A percentile compares a stretch with the other conserved stretches of the same genome.
phyloP scores from a whole-genome alignment of 2,797 vertebrate species.

The Eulemur mongoz region DNA sequence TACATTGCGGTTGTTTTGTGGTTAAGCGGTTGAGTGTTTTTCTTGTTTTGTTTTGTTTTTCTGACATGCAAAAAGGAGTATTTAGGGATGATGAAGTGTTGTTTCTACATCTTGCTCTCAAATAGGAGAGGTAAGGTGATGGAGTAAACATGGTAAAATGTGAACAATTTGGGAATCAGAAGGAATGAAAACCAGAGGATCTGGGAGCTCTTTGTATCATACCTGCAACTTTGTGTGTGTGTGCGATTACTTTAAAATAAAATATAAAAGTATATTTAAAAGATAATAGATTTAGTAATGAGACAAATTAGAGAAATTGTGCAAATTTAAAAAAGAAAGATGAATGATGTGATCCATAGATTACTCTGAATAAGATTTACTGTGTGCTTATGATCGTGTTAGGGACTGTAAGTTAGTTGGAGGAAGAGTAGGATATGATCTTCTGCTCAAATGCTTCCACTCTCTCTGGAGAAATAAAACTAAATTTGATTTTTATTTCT shows the following conservation, averaged over 20 bases:
- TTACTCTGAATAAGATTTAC: not conserved
- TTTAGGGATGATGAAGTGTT: not conserved
- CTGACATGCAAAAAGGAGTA: not conserved
- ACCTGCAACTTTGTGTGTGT: not conserved
- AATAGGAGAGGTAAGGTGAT: not conserved
- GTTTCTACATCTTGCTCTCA: not conserved
- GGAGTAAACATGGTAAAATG: not conserved
- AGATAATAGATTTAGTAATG: not conserved
- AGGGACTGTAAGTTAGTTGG: not conserved
- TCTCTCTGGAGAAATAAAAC: not conserved
- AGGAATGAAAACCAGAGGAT: not conserved
- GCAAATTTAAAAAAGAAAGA: not conserved
- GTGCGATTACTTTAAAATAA: not conserved
- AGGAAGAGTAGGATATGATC: fast-evolving
- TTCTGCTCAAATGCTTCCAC: not conserved
- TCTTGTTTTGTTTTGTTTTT: not conserved
- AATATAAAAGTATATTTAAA: not conserved
- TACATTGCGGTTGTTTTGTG: not conserved
- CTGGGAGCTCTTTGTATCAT: not conserved
- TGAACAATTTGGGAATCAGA: not conserved
- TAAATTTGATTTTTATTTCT: not conserved
- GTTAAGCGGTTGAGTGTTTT: not conserved
- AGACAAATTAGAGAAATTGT: not conserved
- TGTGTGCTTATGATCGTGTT: not conserved
- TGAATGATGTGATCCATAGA: not conserved